phyloP scores from a whole-genome alignment of 2,888 invertebrate genomes.

The Lacanobia oleracea region DNA sequence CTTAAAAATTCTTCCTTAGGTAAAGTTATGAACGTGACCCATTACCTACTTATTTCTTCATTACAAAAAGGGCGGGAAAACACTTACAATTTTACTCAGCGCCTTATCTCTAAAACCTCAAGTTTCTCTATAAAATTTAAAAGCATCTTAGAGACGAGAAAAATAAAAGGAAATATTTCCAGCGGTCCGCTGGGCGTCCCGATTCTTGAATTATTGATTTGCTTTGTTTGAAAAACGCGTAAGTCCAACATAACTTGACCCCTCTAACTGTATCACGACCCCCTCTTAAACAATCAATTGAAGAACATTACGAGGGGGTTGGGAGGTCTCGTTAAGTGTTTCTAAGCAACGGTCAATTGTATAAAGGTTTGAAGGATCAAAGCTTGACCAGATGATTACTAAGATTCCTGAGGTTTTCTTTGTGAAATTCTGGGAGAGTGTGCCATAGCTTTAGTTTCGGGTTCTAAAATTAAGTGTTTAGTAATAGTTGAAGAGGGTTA shows the following conservation, averaged over 20 bases:
- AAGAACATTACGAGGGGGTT: constrained; percentile 56
- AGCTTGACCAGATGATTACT: constrained; percentile 72
- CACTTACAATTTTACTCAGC: constrained; percentile 54
- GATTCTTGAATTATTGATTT: constrained; percentile 77
- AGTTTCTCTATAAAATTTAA: constrained; percentile 65
- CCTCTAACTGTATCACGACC: constrained; percentile 49
- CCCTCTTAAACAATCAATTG: constrained; percentile 58
- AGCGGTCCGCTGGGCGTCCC: constrained; percentile 54
- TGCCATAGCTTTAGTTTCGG: constrained; percentile 18
- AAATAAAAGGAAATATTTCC: constrained; percentile 64
- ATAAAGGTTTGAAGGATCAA: constrained; percentile 69
- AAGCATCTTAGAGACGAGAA: constrained; percentile 60
- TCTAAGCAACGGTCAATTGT: constrained; percentile 68
- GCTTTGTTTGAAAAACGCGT: constrained; percentile 73
- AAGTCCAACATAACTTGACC: constrained; percentile 67
- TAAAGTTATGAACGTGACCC: constrained; percentile 6
- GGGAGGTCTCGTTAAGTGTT: constrained; percentile 66
- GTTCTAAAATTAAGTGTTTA: constrained; percentile 26
- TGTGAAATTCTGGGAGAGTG: constrained; percentile 46
- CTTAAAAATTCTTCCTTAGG: not conserved
- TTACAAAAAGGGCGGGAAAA: constrained; percentile 38
- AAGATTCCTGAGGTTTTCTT: constrained; percentile 67
- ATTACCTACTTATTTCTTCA: constrained; percentile 19
- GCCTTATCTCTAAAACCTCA: constrained; percentile 56
- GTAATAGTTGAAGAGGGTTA: constrained; percentile 3